Conservation (phyloP, 1,140 invertebrate genomes). For the Saccostrea glomerata region DNA sequence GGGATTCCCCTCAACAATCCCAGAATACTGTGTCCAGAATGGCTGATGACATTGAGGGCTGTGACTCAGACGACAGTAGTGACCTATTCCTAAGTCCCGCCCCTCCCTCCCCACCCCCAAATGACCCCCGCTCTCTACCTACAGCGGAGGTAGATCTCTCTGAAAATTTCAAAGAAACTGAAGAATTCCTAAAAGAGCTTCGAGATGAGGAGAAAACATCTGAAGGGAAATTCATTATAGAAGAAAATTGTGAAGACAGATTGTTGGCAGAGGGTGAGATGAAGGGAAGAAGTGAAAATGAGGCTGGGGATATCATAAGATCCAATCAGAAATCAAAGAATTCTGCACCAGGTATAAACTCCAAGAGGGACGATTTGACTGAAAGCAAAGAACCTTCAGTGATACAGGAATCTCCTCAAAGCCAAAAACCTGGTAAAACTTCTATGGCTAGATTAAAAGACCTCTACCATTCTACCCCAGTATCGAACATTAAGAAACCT, state of each 20-base stretch:
- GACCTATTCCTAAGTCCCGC: neutral
- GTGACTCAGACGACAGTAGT: neutral
- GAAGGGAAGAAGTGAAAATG: neutral
- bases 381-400: neutral
- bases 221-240: neutral
- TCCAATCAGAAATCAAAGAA: neutral
- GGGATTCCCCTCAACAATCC: neutral
- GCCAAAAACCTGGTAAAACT: neutral
- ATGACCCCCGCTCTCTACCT: neutral
- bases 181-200: neutral
- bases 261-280: neutral
- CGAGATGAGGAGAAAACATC: neutral
- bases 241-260: neutral
- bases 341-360: neutral
- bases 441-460: neutral
- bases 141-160: neutral
- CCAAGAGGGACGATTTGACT: neutral
- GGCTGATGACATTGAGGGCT: neutral
- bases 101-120: neutral
- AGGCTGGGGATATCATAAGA: neutral
- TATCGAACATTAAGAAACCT: neutral
- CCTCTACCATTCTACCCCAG: neutral
- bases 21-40: neutral
- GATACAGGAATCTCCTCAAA: neutral
- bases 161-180: neutral